A percentile compares a stretch with the other conserved stretches of the same genome.
Evolutionary conservation across 2,888 invertebrate species (phyloP).

Genomic region (Eumacrocentrus americanus): DNA sequence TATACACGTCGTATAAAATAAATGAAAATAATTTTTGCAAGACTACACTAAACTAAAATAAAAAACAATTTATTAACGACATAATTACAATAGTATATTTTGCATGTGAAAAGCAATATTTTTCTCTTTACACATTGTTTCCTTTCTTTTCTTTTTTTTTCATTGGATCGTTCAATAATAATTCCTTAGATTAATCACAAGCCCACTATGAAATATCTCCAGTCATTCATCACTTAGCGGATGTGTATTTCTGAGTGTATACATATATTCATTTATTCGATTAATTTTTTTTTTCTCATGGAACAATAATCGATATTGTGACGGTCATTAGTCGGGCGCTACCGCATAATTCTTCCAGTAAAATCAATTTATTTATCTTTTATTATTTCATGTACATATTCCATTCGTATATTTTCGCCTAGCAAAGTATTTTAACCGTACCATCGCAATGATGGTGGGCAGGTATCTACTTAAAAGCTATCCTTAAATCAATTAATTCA

Average conservation of each 20-base stretch:
- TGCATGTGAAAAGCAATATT: slow-evolving; percentile 53
- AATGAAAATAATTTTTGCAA: slow-evolving; percentile 1
- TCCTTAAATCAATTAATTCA: slow-evolving; percentile 15
- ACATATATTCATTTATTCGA: slow-evolving; percentile 1
- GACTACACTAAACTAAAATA: slow-evolving; percentile 44
- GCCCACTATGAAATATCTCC: slow-evolving; percentile 51
- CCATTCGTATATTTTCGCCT: not conserved
- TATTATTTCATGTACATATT: not conserved
- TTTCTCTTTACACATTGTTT: slow-evolving; percentile 51
- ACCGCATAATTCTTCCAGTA: not conserved
- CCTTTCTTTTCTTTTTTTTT: slow-evolving; percentile 29
- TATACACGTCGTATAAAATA: not conserved
- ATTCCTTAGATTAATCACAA: slow-evolving; percentile 51
- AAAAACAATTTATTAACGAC: slow-evolving; percentile 60
- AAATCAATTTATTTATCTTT: slow-evolving; percentile 1
- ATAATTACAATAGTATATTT: slow-evolving; percentile 58
- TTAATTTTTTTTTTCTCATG: not conserved
- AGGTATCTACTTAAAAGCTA: slow-evolving; percentile 13
- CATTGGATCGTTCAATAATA: slow-evolving; percentile 46
- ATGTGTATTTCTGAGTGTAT: slow-evolving; percentile 31
- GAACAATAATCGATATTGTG: slow-evolving; percentile 1
- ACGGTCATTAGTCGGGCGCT: not conserved
- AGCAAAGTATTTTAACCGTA: slow-evolving; percentile 15
- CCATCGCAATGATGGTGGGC: not conserved
- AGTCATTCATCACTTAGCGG: slow-evolving; percentile 43